Evolutionary conservation across 2,888 invertebrate species (phyloP), one percentile per base, ranked within the genome.

Genomic region (Oasisia sp.): DNA sequence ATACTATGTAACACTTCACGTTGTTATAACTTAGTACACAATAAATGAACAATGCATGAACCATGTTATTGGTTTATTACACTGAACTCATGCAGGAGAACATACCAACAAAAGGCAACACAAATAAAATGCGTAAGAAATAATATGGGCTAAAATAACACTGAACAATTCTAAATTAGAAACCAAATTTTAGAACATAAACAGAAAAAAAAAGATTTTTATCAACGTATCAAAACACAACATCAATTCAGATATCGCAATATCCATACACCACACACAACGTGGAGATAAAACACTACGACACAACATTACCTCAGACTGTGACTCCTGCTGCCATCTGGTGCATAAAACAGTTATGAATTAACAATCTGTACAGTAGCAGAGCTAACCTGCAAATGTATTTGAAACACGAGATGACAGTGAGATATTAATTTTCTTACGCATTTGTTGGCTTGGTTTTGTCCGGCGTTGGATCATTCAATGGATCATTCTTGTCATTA

Each of bases 391-490:
- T 74, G 27, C 27, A 74, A 74, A 74, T 74, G 19, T 74, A 74
- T 27, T 4, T 74, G 74, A 74, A 74, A 74, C 27, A 74, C 27
- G 74, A 74, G 74, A 74, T 74, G 74, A 74, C n/a, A 5, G n/a
- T 19, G n/a, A 19, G 7, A 74, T n/a, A 27, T 27, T n/a, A 74
- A 50, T 50, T 74, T 27, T 74, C 74, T 74, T 38, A 90, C 90
- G 32, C 44, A 90, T 90, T 90, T 32, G n/a, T 14, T 19, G 14
- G 7, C 0, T 91, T 45, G 5, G 91, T 27, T 91, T 91, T 91
- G n/a, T 92, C 90, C 0, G 96, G 96, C 93, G 94, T 95, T 8
- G 96, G 96, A 93, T 96, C 96, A 90, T 94, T 91, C 89, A 94
- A 94, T 74, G 95, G 32, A 14, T 90, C 96, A 89, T 94, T 93